Conservation (phyloP, 2,888 invertebrate genomes). For the Cyclophora punctaria region DNA sequence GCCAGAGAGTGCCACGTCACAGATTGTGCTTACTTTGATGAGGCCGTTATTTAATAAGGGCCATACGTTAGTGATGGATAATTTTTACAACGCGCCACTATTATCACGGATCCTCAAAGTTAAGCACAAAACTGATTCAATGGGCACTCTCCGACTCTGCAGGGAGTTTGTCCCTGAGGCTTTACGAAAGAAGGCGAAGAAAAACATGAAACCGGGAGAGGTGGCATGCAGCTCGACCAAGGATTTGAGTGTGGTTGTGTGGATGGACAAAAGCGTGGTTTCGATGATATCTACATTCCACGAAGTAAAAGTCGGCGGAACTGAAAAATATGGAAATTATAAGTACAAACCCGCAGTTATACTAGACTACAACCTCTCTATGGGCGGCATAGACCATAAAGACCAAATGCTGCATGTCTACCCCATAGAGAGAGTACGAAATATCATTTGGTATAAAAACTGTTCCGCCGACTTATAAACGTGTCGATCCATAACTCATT, state of each 20-base stretch:
- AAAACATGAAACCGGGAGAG: constrained; percentile 10
- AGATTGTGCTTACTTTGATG: neutral
- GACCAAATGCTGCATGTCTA: no score
- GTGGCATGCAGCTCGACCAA: constrained; percentile 13
- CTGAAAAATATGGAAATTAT: neutral
- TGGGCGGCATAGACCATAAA: neutral
- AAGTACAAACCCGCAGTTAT: neutral
- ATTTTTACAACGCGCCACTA: constrained; percentile 6
- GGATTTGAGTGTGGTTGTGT: no score
- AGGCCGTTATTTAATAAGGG: constrained; percentile 1
- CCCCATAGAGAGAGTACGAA: no score
- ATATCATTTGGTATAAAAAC: no score
- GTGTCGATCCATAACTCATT: neutral
- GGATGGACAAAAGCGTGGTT: neutral
- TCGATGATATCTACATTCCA: neutral
- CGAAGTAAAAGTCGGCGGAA: neutral
- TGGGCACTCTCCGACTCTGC: no score
- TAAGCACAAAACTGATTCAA: no score
- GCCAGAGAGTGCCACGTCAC: no score
- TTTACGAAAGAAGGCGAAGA: constrained; percentile 11
- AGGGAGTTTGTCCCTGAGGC: neutral
- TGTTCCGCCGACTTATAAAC: neutral
- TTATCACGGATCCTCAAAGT: constrained; percentile 2
- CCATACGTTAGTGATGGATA: constrained; percentile 9
- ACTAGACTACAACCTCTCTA: neutral